Conservation (phyloP, 2,797 vertebrate species). For the Argya squamiceps region DNA sequence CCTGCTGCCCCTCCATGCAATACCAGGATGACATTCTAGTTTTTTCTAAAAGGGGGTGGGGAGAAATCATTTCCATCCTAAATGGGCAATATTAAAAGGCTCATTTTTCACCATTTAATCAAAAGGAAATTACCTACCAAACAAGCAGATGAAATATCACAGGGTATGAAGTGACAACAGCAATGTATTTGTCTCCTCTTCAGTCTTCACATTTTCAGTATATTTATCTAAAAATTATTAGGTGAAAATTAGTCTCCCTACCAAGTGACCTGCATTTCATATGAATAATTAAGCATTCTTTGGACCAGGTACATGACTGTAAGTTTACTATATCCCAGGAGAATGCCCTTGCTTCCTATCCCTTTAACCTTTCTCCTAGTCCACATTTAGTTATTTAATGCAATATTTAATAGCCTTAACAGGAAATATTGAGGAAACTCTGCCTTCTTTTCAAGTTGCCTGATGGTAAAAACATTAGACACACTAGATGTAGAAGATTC, state of each 20-base stretch:
- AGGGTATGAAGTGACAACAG: neutral
- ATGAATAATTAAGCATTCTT: neutral
- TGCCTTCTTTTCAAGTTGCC: neutral
- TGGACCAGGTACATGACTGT: neutral
- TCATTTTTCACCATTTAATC: neutral
- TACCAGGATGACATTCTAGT: neutral
- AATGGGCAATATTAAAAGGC: neutral
- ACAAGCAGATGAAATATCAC: neutral
- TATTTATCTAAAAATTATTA: neutral
- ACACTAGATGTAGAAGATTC: neutral
- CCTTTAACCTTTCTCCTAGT: neutral
- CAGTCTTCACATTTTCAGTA: neutral
- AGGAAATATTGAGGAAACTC: neutral
- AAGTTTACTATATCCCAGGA: neutral
- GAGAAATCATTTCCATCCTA: neutral
- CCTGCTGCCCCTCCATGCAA: neutral
- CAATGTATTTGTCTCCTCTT: neutral
- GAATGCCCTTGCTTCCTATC: neutral
- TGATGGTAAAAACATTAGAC: neutral
- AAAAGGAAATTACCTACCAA: neutral
- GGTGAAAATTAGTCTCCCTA: neutral
- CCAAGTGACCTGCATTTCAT: neutral
- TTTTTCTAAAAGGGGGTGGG: neutral
- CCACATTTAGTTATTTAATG: neutral
- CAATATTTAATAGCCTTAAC: neutral